Evolutionary conservation across 2,888 invertebrate species (phyloP), one percentile per base, ranked within the genome.

Genomic region (Thumatha senex): DNA sequence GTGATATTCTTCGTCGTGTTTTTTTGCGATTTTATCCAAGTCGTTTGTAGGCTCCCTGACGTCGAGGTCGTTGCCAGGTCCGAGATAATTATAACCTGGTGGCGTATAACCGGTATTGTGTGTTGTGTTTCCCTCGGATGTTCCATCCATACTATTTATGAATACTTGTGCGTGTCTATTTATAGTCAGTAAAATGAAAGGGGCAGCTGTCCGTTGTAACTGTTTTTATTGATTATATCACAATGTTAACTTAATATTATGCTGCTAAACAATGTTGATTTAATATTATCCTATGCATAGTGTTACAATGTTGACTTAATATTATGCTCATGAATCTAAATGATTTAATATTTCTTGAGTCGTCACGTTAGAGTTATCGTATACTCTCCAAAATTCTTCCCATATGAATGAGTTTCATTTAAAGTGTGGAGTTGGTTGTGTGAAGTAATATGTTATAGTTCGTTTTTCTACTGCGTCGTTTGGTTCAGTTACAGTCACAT

Each of bases 71-170:
- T 43, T 43, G 1, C 33, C 33, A 4, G 43, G 43, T 3, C 43
- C 34, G 1, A 43, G 10, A 43, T 43, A 43, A 15, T 13, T 34
- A 43, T 43, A 43, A 18, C 34, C 43, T 14, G 43, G 43, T 15
- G 34, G 67, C 1, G 35, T 35, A 2, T 12, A 35, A 7, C 35
- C 35, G 3, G 34, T 34, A 3, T 34, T 34, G 8, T 8, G 5
- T 7, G 7, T 30, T 30, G 30, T 35, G 35, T 35, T 12, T 12
- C 12, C 12, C 35, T 11, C n/a, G n/a, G n/a, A 1, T 11, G 11
- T 12, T 5, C 5, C 3, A n/a, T 35, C 35, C 35, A 35, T 35
- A 35, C 35, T 35, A 35, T n/a, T 11, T 35, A n/a, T 11, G 1
- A 1, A 0, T 9, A 12, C n/a, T 10, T 8, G 14, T 36, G 1